Conservation (phyloP, 2,797 vertebrate species). For the Cyclopterus lumpus region DNA sequence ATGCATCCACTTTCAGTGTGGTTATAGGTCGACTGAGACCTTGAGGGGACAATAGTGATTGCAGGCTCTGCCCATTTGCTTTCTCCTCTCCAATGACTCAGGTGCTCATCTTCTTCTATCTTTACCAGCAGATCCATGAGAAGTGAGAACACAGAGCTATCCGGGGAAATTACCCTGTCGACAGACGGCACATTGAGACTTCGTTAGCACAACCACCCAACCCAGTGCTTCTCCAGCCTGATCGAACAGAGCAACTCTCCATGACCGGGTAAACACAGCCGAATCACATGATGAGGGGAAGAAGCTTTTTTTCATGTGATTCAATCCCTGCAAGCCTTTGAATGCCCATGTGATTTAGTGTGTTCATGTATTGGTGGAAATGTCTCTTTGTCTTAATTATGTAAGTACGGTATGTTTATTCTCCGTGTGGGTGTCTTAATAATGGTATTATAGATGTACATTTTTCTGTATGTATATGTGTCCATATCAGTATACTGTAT, state of each 20-base stretch:
- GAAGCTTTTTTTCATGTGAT: constrained; percentile 35
- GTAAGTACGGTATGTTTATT: constrained; percentile 3
- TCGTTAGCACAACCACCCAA: constrained; percentile 73
- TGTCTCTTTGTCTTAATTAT: constrained; percentile 41
- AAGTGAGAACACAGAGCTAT: constrained; percentile 62
- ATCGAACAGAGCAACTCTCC: constrained; percentile 65
- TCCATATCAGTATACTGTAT: constrained; percentile 16
- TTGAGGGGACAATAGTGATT: constrained; percentile 13
- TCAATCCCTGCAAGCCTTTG: constrained; percentile 36
- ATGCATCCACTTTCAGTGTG: not conserved
- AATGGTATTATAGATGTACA: constrained; percentile 11
- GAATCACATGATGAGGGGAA: constrained; percentile 59
- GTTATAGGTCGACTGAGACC: not conserved
- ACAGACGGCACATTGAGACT: constrained; percentile 76
- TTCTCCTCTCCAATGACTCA: constrained; percentile 56
- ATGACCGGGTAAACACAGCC: constrained; percentile 71
- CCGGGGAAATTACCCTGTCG: constrained; percentile 79
- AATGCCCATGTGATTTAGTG: constrained; percentile 23
- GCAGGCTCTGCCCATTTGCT: constrained; percentile 33
- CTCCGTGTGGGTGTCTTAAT: not conserved
- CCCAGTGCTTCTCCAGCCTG: constrained; percentile 66
- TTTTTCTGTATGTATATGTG: constrained; percentile 8
- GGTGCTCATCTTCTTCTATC: constrained; percentile 66
- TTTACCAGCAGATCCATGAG: constrained; percentile 54
- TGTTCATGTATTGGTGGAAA: constrained; percentile 21